These are phyloP conservation scores for Azorinus chamasolen DNA, from an alignment of 2,888 invertebrate genomes.

Conservation along the genomic window DNA sequence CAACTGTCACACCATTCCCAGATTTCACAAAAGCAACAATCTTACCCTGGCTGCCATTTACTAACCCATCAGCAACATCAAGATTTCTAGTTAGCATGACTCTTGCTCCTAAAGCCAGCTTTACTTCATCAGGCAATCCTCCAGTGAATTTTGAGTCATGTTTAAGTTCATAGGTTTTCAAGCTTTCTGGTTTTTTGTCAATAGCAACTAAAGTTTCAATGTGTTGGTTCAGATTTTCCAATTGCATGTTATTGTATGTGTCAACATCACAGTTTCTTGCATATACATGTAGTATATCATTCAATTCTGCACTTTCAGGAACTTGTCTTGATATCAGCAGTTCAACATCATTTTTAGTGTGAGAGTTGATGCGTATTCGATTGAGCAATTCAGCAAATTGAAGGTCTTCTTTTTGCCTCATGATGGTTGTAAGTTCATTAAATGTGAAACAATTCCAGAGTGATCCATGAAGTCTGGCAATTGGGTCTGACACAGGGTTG, in stretches of 20 bases:
- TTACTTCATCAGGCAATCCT: conserved; percentile 19
- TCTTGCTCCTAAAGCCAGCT: conserved; percentile 34
- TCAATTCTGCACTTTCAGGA: too few species aligned
- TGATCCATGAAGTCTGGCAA: not conserved
- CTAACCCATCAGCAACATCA: conserved; percentile 58
- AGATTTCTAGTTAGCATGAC: conserved; percentile 58
- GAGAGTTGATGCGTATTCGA: conserved; percentile 24
- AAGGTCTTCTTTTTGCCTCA: too few species aligned
- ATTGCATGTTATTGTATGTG: too few species aligned
- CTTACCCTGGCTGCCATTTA: conserved; percentile 53
- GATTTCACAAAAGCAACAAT: conserved; percentile 27
- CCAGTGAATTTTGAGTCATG: conserved; percentile 18
- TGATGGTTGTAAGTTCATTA: too few species aligned
- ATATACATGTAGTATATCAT: too few species aligned
- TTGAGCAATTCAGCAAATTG: not conserved
- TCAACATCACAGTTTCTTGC: too few species aligned
- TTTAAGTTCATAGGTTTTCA: not conserved
- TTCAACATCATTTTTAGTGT: conserved; percentile 29
- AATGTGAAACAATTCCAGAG: not conserved
- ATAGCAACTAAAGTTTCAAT: too few species aligned
- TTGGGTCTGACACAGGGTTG: conserved; percentile 22
- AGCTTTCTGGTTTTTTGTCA: conserved; percentile 20
- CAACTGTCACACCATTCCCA: not conserved
- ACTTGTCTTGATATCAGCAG: conserved; percentile 20
- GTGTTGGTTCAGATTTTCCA: too few species aligned